Percentiles rank a stretch among this genome's conserved stretches.
These are phyloP conservation scores for Agrypnia vestita DNA, from an alignment of 1,140 invertebrate species.

Conservation along the genomic window DNA sequence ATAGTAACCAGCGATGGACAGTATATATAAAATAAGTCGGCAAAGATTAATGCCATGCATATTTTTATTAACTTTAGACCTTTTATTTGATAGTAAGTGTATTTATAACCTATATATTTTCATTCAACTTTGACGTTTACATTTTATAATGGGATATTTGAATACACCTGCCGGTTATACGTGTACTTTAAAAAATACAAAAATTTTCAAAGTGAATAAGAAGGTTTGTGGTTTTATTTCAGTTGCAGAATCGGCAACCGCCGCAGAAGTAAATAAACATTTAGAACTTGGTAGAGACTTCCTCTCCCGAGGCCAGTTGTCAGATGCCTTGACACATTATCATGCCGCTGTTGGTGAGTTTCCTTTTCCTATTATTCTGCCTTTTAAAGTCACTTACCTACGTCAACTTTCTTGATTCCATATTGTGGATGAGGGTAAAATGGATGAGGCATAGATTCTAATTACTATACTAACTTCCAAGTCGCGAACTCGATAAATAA, in stretches of 20 bases:
- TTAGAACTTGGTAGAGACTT: constrained; percentile 94
- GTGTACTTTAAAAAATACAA: constrained; percentile 17
- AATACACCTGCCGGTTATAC: constrained; percentile 22
- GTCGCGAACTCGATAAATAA: no score
- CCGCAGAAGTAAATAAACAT: constrained; percentile 91
- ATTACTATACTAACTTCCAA: no score
- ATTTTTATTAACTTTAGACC: constrained; percentile 71
- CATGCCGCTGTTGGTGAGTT: constrained; percentile 96
- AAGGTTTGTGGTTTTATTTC: constrained; percentile 55
- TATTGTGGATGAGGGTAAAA: no score
- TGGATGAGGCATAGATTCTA: no score
- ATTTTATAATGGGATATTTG: constrained; percentile 10
- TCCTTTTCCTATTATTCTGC: not conserved
- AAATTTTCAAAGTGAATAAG: not conserved
- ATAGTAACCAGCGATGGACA: constrained; percentile 48
- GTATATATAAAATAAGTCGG: constrained; percentile 63
- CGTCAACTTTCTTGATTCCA: no score
- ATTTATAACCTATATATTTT: constrained; percentile 45
- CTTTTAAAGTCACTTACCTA: no score
- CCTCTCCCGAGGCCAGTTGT: constrained; percentile 91
- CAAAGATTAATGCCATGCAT: constrained; percentile 72
- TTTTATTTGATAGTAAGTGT: constrained; percentile 71
- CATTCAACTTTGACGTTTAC: constrained; percentile 48
- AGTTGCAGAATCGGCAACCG: constrained; percentile 78
- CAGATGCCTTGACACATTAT: constrained; percentile 97